Base-by-base conservation (phyloP, 2,797 vertebrate genomes). In the Valencia hispanica region DNA sequence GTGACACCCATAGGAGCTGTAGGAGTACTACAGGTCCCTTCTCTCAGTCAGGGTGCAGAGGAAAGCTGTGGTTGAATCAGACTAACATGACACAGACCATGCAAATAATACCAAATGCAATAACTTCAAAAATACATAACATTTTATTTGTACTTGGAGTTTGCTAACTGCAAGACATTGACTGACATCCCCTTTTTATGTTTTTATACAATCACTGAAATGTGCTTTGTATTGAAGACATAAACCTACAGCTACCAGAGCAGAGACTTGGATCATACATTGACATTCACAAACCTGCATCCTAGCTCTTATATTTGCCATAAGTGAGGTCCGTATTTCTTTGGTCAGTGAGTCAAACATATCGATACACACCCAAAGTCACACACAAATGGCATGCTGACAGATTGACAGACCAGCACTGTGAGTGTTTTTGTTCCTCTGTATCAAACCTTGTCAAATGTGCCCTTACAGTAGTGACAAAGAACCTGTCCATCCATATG, bases 1-100 rank as follows among this genome's bases (percentile, higher is more conserved):
- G 95, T 91, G 95, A 96, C 95, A 95, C 94, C 95, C 87, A 93
- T 90, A 90, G 95, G 94, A 81, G 78, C 39, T 63, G 79, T 2
- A 18, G 27, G 25, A 79, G 91, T 90, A 95, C 93, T 95, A 91
- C 95, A 92, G 1, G 76, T 45, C n/a, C 17, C 4, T 70, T 45
- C 27, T 69, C 57, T 30, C 59, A 30, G 57, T 66, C 71, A 50
- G 15, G 22, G 25, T 51, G 65, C 74, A 34, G 61, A 82, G 17
- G 66, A 69, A 83, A 82, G 22, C 30, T 30, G 57, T 47, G 76
- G 68, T 30, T 61, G 68, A 80, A 36, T 79, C 66, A 72, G 70
- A 74, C 53, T 73, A 63, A 70, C 30, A 76, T 9, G 14, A 77
- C 73, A 76, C 76, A 80, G 32, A 72, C 70, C 34, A 71, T 66